A percentile compares a stretch with the other conserved stretches of the same genome.
Evolutionary conservation across 2,888 invertebrate species (phyloP).

Genomic region (Eristalis tenax): DNA sequence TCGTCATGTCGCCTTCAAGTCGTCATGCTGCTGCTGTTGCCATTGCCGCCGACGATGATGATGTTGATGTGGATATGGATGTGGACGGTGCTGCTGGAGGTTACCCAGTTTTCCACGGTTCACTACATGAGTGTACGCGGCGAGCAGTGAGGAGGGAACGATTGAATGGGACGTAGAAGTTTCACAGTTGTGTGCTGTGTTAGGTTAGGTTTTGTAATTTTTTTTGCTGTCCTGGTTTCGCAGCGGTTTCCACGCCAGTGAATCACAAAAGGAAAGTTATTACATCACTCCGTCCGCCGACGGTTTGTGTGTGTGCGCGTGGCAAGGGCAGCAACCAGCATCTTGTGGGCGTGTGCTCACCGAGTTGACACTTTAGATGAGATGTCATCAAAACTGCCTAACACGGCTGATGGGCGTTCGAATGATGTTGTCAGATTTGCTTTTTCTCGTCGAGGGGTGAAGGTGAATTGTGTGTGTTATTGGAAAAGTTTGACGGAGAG

Average conservation of each 20-base stretch:
- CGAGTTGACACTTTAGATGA: background rate
- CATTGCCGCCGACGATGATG: background rate
- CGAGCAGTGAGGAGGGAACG: too few relatives aligned
- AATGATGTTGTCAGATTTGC: background rate
- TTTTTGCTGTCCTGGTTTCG: slow-evolving; percentile 14
- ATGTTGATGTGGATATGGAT: background rate
- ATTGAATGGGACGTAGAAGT: background rate
- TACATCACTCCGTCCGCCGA: slow-evolving; percentile 15
- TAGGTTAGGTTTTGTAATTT: background rate
- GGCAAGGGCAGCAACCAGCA: background rate
- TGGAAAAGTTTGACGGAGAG: slow-evolving; percentile 4
- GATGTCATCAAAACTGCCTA: slow-evolving; percentile 20
- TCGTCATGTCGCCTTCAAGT: background rate
- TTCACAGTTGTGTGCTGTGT: slow-evolving; percentile 8
- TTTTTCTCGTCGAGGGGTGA: background rate
- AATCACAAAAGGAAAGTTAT: background rate
- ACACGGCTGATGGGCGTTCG: slow-evolving; percentile 14
- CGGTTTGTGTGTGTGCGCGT: background rate
- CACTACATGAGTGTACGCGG: background rate
- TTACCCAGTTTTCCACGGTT: slow-evolving; percentile 12
- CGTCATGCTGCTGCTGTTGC: background rate
- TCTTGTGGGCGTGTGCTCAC: background rate
- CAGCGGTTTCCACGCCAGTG: background rate
- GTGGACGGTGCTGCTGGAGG: slow-evolving; percentile 1
- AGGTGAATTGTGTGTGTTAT: background rate